Percentiles rank a stretch among this genome's conserved stretches.
These are phyloP conservation scores for Onthophagus sagittarius DNA, from an alignment of 2,888 invertebrate genomes.

Conservation along the genomic window DNA sequence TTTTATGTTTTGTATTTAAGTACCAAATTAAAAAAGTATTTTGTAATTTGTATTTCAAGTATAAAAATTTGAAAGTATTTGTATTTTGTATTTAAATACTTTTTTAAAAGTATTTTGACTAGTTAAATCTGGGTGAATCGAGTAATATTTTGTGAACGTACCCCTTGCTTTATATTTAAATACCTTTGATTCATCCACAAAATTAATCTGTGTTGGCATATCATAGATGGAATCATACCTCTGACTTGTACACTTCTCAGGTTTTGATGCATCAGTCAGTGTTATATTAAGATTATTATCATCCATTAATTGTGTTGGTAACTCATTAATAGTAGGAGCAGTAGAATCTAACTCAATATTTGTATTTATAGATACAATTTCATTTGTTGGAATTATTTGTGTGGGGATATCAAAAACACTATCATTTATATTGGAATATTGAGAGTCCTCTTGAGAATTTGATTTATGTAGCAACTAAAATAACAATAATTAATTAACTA, in stretches of 20 bases:
- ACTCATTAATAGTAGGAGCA: neutral
- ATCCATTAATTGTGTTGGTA: slow-evolving; percentile 16
- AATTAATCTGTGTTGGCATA: slow-evolving; percentile 6
- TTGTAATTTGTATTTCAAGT: too few relatives aligned
- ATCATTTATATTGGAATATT: neutral
- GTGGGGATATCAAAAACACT: neutral
- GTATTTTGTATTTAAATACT: too few relatives aligned
- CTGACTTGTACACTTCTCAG: neutral
- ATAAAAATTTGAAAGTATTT: too few relatives aligned
- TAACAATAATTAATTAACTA: neutral
- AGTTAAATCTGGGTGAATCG: too few relatives aligned
- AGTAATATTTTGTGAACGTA: neutral
- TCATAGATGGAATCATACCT: neutral
- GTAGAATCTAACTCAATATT: neutral
- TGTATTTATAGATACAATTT: neutral
- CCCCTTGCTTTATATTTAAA: neutral
- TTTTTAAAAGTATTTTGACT: too few relatives aligned
- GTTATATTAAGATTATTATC: neutral
- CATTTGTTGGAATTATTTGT: neutral
- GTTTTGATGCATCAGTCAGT: neutral
- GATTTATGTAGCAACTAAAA: neutral
- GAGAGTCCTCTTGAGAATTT: neutral
- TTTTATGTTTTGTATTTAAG: too few relatives aligned
- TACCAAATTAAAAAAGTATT: too few relatives aligned
- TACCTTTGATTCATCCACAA: neutral